Evolutionary conservation across 2,113 vertebrate genomes (phyloP), one percentile per base, ranked within the genome.

Genomic region (Seriola dumerili): DNA sequence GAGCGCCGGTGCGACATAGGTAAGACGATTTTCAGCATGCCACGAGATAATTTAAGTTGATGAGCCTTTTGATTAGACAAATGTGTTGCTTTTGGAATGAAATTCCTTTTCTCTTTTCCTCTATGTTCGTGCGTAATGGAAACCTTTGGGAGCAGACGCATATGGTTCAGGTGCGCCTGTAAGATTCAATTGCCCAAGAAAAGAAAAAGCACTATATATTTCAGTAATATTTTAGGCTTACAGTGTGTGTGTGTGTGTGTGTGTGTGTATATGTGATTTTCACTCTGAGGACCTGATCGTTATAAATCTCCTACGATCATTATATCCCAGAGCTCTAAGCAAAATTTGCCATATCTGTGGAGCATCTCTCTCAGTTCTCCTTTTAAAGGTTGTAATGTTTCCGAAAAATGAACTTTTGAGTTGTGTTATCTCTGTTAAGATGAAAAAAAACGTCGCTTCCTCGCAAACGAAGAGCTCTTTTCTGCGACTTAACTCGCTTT

Each of bases 121-220:
- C 19, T 14, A 23, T 78, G 58, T 38, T 23, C 23, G 76, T 83
- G 91, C 86, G 81, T 90, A 84, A 85, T 72, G 85, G 88, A 81
- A 42, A 85, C 69, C 6, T 29, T 12, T 44, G 52, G 76, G 50
- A 61, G 52, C 46, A 82, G 80, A 84, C 67, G 75, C 75, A 9
- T 81, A 0, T 23, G 81, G 17, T 78, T 87, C 85, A 92, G 88
- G 91, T 91, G 91, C 82, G 85, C 81, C 82, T 75, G 6, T 81
- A 25, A 19, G 54, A 61, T 50, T 32, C 13, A 8, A 34, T 48
- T 71, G 23, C 42, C 29, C 36, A 50, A 52, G 36, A 42, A 14
- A 42, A 21, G 19, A 32, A 3, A 34, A 38, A 38, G 29, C 34
- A 36, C 40, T 11, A 42, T 73, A 57, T 4, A 54, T 66, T 36